A percentile compares a stretch with the other conserved stretches of the same genome.
Conservation (phyloP, 2,113 vertebrate genomes). For the Colius striatus region DNA sequence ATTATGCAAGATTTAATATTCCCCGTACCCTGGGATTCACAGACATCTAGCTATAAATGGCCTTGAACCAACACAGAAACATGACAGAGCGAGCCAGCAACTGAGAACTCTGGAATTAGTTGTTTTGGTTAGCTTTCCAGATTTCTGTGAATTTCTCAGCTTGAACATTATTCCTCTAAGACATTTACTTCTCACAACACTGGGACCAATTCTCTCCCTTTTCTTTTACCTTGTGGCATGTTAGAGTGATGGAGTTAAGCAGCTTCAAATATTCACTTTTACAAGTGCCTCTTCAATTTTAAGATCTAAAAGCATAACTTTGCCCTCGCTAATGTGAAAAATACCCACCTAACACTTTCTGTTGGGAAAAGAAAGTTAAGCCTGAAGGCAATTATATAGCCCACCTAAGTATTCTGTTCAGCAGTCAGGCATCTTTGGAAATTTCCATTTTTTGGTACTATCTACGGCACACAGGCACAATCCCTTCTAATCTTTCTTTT, state of each 20-base stretch:
- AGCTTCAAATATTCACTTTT: background rate
- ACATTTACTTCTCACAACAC: background rate
- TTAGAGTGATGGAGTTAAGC: background rate
- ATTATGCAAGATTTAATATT: background rate
- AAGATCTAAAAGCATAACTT: background rate
- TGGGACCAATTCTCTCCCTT: background rate
- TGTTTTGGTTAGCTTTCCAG: background rate
- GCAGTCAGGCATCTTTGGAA: constrained; percentile 25
- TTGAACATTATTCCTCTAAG: background rate
- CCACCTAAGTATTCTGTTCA: constrained; percentile 9
- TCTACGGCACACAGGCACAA: background rate
- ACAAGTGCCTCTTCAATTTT: background rate
- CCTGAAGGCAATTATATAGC: constrained; percentile 19
- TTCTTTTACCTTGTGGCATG: background rate
- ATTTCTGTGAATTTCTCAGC: background rate
- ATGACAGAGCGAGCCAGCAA: background rate
- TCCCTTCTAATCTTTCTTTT: background rate
- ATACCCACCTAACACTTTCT: background rate
- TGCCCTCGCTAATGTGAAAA: background rate
- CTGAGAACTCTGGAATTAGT: background rate
- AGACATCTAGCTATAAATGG: background rate
- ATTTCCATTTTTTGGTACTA: constrained; percentile 36
- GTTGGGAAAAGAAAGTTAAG: background rate
- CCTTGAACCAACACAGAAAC: background rate
- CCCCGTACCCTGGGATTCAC: background rate